Percentiles rank a stretch among this genome's conserved stretches.
Conservation (phyloP, 2,888 invertebrate species). For the Adelognathus sp. region DNA sequence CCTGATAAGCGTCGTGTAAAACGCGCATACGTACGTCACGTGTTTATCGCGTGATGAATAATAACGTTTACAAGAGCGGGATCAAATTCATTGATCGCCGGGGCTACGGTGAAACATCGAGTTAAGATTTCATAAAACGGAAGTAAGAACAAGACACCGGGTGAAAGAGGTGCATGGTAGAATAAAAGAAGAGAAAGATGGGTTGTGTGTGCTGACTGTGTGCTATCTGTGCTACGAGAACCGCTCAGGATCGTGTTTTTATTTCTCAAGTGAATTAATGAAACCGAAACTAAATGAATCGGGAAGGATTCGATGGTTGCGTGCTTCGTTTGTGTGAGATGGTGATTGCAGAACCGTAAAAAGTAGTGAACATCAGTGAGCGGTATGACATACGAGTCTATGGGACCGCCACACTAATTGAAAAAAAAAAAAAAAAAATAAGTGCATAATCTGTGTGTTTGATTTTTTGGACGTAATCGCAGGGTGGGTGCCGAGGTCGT, state of each 20-base stretch:
- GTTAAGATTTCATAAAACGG: constrained; percentile 9
- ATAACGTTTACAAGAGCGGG: not conserved
- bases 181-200: not conserved
- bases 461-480: constrained; percentile 4
- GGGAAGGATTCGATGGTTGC: not conserved
- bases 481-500: constrained; percentile 67
- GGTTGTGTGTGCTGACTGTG: not conserved
- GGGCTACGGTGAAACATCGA: constrained; percentile 13
- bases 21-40: not conserved
- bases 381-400: no score
- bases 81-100: constrained; percentile 28
- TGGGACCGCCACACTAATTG: no score
- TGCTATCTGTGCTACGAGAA: not conserved
- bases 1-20: constrained; percentile 66
- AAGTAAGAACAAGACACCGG: not conserved
- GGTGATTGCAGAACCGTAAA: not conserved
- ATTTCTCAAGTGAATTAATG: not conserved
- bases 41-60: constrained; percentile 33
- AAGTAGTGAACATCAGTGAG: not conserved
- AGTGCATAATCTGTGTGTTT: not conserved
- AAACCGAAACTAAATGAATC: not conserved
- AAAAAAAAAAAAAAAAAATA: no score
- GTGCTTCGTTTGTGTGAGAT: not conserved
- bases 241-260: not conserved
- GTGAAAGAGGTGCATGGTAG: not conserved